phyloP scores from a whole-genome alignment of 2,888 invertebrate species.

The Resseliella maxima region DNA sequence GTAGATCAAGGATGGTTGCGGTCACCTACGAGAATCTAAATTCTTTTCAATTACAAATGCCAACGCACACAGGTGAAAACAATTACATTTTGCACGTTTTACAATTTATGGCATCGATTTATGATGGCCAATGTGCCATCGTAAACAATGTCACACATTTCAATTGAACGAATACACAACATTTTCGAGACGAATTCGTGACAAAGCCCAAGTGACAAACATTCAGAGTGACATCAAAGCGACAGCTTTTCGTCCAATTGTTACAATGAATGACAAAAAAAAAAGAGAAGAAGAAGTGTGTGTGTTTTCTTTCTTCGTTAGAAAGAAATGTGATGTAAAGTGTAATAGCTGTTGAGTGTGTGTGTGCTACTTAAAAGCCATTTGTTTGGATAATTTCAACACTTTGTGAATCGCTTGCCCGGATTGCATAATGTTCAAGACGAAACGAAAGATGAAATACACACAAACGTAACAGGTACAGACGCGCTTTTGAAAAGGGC shows the following conservation, averaged over 20 bases:
- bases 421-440: conserved; percentile 13
- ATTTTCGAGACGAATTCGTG: background rate
- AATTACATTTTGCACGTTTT: background rate
- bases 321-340: conserved; percentile 18
- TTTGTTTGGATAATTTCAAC: conserved; percentile 33
- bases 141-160: too few relatives aligned
- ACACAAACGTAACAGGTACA: background rate
- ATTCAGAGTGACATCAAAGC: background rate
- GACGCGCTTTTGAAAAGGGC: background rate
- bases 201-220: background rate
- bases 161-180: too few relatives aligned
- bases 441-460: background rate
- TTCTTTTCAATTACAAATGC: background rate
- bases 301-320: too few relatives aligned
- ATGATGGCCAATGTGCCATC: too few relatives aligned
- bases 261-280: background rate
- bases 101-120: background rate
- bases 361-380: conserved; percentile 12
- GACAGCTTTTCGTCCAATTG: background rate
- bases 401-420: background rate
- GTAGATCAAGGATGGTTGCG: conserved; percentile 34
- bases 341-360: background rate
- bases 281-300: background rate
- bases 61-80: too few relatives aligned
- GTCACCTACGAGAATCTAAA: too few relatives aligned